Evolutionary conservation across 2,888 invertebrate species (phyloP).

Genomic region (Torymus aiolomorphi): DNA sequence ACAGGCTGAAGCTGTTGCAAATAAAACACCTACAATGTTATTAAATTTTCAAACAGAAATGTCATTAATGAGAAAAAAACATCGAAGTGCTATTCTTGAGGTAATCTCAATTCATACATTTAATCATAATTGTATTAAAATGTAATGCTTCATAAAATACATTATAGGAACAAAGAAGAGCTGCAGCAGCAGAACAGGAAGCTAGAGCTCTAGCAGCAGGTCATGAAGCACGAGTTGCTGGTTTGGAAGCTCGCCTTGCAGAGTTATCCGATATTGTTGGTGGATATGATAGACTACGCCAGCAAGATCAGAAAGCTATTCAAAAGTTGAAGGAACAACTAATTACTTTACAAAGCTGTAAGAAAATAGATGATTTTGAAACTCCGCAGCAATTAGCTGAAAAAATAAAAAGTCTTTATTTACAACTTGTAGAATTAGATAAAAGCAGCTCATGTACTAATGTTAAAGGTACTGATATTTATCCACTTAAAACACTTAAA

Average conservation of each 20-base stretch:
- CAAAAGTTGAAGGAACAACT: conserved; percentile 80
- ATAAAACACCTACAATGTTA: conserved; percentile 80
- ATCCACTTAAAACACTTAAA: neutral
- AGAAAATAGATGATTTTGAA: conserved; percentile 60
- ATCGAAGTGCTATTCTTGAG: conserved; percentile 82
- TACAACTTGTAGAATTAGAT: conserved; percentile 73
- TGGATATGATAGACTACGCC: conserved; percentile 83
- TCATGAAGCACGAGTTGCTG: conserved; percentile 86
- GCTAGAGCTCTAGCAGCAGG: conserved; percentile 82
- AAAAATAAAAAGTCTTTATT: conserved; percentile 76
- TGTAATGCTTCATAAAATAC: neutral
- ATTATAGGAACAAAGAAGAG: conserved; percentile 82
- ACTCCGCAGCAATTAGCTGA: conserved; percentile 72
- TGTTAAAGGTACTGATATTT: conserved; percentile 73
- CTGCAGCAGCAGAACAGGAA: conserved; percentile 84
- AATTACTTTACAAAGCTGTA: conserved; percentile 64
- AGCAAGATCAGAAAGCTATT: conserved; percentile 85
- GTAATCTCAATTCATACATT: conserved; percentile 67
- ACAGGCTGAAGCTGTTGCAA: conserved; percentile 81
- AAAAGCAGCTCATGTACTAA: conserved; percentile 71
- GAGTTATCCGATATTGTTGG: conserved; percentile 89
- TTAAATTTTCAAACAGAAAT: conserved; percentile 85
- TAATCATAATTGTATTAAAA: no score
- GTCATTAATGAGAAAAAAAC: conserved; percentile 84
- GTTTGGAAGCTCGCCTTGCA: conserved; percentile 85